phyloP scores from a whole-genome alignment of 2,113 vertebrate genomes.

The Limanda limanda region DNA sequence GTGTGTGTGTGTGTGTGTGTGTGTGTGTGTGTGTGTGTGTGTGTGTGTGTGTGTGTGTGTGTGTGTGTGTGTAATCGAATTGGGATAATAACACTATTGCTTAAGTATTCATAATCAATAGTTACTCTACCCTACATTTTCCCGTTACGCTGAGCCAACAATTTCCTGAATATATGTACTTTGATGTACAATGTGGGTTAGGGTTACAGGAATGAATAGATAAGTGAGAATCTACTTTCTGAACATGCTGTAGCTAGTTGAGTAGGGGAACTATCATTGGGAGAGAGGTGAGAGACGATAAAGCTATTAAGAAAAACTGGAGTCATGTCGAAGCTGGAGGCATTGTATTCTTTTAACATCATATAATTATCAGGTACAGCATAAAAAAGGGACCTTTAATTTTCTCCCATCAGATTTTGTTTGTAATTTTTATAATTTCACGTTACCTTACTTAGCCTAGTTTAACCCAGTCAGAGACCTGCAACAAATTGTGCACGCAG shows the following conservation, averaged over 20 bases:
- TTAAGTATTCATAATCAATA: conserved; percentile 8
- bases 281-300: background rate
- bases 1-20: too few relatives aligned
- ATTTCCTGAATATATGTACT: background rate
- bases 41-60: too few relatives aligned
- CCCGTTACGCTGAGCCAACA: background rate
- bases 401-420: conserved; percentile 18
- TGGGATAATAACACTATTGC: background rate
- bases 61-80: background rate
- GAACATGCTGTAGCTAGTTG: conserved; percentile 53
- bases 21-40: too few relatives aligned
- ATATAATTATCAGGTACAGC: conserved; percentile 39
- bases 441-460: background rate
- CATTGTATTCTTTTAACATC: conserved; percentile 16
- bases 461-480: background rate
- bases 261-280: conserved; percentile 28
- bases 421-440: conserved; percentile 35
- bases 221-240: conserved; percentile 12
- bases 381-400: conserved; percentile 22
- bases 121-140: conserved; percentile 17
- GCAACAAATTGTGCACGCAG: background rate
- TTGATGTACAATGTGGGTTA: background rate
- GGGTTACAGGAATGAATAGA: conserved; percentile 33
- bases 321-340: conserved; percentile 29
- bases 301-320: conserved; percentile 7